Base-by-base conservation (phyloP, 2,888 invertebrate genomes). In the Tridacna gigas region DNA sequence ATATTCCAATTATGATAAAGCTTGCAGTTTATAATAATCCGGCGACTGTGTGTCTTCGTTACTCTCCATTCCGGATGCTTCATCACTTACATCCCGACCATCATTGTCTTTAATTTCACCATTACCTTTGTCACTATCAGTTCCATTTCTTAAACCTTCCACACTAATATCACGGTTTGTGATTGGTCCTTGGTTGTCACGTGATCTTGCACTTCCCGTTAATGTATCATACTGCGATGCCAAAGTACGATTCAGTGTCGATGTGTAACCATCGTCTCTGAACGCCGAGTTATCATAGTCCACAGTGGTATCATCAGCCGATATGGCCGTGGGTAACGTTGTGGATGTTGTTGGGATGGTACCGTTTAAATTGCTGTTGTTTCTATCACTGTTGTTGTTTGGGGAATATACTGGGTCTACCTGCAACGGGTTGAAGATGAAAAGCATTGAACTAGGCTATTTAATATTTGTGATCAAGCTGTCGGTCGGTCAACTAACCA, bases 201-300 rank as follows among this genome's bases (percentile, higher is more conserved):
- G 25, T 13, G 71, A 71, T 71, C 26, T 71, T 22, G 71, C 71
- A 26, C 71, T 71, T 22, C 51, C 48, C 22, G 25, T 71, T 71
- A 71, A 51, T 25, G 71, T 71, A 25, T 71, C 71, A 26, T 71
- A 71, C 5, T 48, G 71, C 22, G n/a, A 25, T 7, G 25, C 25
- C 12, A 25, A 26, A 22, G 22, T 3, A 71, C 71, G 71, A 22
- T 71, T 26, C 9, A 51, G 26, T 22, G 51, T 71, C 25, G 51
- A 51, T 25, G 71, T 51, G 51, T 71, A 71, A 13, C 28, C 67
- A 18, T 67, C 67, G 67, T 67, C 67, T 47, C 71, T 48, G 51
- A 71, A 71, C 47, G 71, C 71, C 7, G 71, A 71, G 51, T 71
- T 71, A 51, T 71, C 71, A 51, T 71, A 71, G 12, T 22, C 48